Percentiles rank a stretch among this genome's conserved stretches.
Conservation (phyloP, 2,797 vertebrate species). For the Syngnathus acus region DNA sequence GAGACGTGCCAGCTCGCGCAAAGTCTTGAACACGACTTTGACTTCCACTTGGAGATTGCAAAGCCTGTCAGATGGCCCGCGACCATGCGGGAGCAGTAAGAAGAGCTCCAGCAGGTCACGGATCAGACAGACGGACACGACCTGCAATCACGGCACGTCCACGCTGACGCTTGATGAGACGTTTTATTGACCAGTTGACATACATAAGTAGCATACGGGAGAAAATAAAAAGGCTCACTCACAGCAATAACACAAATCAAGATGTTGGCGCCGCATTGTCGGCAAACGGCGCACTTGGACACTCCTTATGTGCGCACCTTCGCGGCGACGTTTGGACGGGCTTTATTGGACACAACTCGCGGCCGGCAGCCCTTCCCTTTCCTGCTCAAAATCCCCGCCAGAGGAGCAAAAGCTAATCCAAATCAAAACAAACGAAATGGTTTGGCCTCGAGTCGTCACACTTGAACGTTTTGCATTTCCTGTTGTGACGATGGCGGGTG, state of each 20-base stretch:
- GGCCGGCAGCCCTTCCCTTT: background rate
- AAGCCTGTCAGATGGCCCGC: too few relatives aligned
- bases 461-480: background rate
- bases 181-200: conserved; percentile 69
- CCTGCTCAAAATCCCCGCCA: too few relatives aligned
- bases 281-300: background rate
- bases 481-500: too few relatives aligned
- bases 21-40: too few relatives aligned
- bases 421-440: background rate
- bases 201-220: conserved; percentile 55
- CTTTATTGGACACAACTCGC: background rate
- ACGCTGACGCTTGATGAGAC: conserved; percentile 42
- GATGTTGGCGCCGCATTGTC: background rate
- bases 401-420: background rate
- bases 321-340: too few relatives aligned
- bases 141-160: background rate
- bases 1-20: too few relatives aligned
- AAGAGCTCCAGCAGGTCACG: background rate
- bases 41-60: too few relatives aligned
- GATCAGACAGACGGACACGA: background rate
- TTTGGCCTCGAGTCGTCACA: background rate
- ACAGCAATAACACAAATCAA: conserved; percentile 54
- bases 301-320: background rate
- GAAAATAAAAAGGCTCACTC: conserved; percentile 50
- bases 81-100: too few relatives aligned